A percentile compares a stretch with the other conserved stretches of the same genome.
Conservation (phyloP, 2,113 vertebrate species). For the Rhabdomys dilectus region DNA sequence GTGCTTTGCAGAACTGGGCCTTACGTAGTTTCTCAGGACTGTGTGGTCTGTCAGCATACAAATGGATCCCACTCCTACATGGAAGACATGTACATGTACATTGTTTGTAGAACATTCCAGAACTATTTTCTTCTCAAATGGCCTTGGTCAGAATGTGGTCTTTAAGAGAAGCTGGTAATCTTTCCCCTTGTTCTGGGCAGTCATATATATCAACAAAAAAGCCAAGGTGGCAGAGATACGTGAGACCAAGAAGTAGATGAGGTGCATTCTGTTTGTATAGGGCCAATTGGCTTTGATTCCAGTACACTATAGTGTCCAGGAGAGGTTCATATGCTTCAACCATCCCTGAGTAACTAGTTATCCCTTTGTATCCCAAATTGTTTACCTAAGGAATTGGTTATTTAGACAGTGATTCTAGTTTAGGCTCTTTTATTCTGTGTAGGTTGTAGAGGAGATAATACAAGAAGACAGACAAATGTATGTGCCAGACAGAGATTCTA, state of each 20-base stretch:
- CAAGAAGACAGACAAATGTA: not conserved
- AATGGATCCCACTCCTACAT: not conserved
- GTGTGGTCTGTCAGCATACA: not conserved
- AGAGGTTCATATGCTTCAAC: not conserved
- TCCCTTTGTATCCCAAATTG: not conserved
- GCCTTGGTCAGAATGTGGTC: not conserved
- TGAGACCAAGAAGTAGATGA: not conserved
- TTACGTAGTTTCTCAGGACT: not conserved
- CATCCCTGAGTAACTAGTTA: not conserved
- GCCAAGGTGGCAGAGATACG: not conserved
- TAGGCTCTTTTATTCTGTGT: not conserved
- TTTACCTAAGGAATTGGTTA: not conserved
- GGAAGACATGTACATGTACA: rapidly evolving
- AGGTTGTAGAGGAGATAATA: not conserved
- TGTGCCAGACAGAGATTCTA: not conserved
- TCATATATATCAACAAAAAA: not conserved
- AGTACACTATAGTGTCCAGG: not conserved
- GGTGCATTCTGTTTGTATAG: not conserved
- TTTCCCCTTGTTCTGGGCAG: not conserved
- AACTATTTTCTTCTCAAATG: not conserved
- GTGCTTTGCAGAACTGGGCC: not conserved
- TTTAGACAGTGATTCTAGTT: not conserved
- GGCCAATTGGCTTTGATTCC: not conserved
- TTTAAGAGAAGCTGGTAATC: not conserved
- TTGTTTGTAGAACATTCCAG: not conserved